Evolutionary conservation across 2,113 vertebrate genomes (phyloP).

Genomic region (Scolopax mira): DNA sequence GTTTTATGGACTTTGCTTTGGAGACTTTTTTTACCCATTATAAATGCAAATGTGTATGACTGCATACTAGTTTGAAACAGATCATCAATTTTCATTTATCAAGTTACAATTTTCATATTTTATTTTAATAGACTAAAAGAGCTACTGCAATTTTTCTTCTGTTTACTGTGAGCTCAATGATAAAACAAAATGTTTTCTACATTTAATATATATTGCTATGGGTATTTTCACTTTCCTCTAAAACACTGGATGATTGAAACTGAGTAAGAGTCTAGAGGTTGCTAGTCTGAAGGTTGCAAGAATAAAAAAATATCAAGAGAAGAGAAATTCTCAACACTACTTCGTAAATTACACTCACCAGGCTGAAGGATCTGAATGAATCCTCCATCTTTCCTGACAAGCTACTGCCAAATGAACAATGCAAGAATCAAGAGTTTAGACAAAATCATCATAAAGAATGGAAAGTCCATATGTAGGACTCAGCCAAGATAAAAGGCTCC

Average conservation of each 20-base stretch:
- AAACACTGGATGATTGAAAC: background rate
- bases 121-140: background rate
- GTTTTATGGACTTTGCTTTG: background rate
- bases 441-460: background rate
- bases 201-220: background rate
- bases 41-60: background rate
- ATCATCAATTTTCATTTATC: background rate
- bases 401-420: background rate
- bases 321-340: background rate
- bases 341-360: background rate
- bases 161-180: background rate
- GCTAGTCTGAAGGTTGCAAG: background rate
- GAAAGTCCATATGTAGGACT: background rate
- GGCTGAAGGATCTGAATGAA: background rate
- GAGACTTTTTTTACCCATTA: background rate
- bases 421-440: background rate
- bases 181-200: background rate
- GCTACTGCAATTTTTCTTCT: background rate
- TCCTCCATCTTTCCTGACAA: background rate
- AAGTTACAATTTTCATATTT: background rate
- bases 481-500: background rate
- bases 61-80: background rate
- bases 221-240: background rate
- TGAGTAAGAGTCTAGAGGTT: background rate
- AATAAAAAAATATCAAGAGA: background rate